phyloP scores from a whole-genome alignment of 2,797 vertebrate species.

The Phoebastria nigripes region DNA sequence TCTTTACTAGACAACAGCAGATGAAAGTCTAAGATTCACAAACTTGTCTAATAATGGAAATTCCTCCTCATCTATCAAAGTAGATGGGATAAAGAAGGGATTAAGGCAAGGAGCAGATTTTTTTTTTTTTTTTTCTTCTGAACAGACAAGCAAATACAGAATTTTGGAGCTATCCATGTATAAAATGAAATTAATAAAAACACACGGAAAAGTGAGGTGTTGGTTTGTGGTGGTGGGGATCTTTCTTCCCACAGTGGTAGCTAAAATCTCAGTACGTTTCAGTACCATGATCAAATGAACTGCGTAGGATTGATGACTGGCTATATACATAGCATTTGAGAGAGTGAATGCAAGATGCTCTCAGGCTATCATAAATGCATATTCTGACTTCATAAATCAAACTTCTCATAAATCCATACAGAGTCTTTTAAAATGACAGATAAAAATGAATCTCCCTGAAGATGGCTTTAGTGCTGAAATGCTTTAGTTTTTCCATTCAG shows the following conservation, averaged over 20 bases:
- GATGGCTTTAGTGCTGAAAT: not conserved
- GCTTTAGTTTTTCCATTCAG: not conserved
- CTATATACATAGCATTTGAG: not conserved
- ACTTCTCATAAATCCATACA: not conserved
- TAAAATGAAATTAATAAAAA: not conserved
- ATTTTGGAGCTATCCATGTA: not conserved
- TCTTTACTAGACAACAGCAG: not conserved
- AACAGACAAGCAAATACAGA: not conserved
- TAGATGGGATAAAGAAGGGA: not conserved
- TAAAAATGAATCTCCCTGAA: slow-evolving; percentile 5
- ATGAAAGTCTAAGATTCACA: not conserved
- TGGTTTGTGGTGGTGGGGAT: not conserved
- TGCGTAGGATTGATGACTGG: not conserved
- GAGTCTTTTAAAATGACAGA: not conserved
- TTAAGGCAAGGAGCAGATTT: not conserved
- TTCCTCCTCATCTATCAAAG: not conserved
- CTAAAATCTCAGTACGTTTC: not conserved
- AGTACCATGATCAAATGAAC: not conserved
- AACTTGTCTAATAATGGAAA: not conserved
- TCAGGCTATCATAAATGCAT: not conserved
- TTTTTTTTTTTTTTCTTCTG: not conserved
- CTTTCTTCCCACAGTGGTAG: not conserved
- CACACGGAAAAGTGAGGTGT: not conserved
- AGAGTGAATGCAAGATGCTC: not conserved
- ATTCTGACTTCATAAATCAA: slow-evolving; percentile 32